Evolutionary conservation across 2,113 vertebrate species (phyloP).

Genomic region (Scytalopus superciliaris): DNA sequence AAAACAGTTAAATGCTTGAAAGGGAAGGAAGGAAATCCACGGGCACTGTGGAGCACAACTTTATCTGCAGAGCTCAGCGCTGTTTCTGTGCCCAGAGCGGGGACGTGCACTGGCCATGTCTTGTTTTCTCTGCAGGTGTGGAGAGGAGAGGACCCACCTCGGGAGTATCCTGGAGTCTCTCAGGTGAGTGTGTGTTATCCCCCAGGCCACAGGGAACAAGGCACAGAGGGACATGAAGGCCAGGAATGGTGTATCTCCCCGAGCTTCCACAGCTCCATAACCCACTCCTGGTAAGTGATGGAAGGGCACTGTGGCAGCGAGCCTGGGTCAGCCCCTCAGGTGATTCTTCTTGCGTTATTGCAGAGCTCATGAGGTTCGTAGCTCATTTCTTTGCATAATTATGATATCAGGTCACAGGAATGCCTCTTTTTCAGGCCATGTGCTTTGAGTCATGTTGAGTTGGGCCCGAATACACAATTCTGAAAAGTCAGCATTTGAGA

Average conservation of each 20-base stretch:
- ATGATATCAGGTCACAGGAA: not conserved
- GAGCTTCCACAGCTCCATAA: not conserved
- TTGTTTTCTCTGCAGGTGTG: slow-evolving; percentile 35
- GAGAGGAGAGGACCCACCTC: not conserved
- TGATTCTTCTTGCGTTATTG: not conserved
- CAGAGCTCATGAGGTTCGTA: not conserved
- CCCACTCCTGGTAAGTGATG: not conserved
- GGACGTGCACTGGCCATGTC: not conserved
- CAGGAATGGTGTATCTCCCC: not conserved
- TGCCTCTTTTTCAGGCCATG: not conserved
- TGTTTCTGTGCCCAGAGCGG: not conserved
- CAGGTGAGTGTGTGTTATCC: not conserved
- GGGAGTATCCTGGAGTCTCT: accelerated
- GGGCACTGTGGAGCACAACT: not conserved
- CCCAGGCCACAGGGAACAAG: not conserved
- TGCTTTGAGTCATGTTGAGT: not conserved
- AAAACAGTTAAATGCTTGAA: slow-evolving; percentile 28
- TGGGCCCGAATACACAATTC: not conserved
- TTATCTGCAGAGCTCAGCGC: not conserved
- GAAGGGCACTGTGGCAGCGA: not conserved
- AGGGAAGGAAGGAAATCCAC: not conserved
- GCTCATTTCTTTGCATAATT: not conserved
- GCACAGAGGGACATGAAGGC: not conserved
- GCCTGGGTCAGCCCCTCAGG: not conserved
- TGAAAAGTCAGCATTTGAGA: not conserved